Percentiles rank a stretch among this genome's conserved stretches.
Evolutionary conservation across 2,113 vertebrate genomes (phyloP).

Genomic region (Jacana jacana): DNA sequence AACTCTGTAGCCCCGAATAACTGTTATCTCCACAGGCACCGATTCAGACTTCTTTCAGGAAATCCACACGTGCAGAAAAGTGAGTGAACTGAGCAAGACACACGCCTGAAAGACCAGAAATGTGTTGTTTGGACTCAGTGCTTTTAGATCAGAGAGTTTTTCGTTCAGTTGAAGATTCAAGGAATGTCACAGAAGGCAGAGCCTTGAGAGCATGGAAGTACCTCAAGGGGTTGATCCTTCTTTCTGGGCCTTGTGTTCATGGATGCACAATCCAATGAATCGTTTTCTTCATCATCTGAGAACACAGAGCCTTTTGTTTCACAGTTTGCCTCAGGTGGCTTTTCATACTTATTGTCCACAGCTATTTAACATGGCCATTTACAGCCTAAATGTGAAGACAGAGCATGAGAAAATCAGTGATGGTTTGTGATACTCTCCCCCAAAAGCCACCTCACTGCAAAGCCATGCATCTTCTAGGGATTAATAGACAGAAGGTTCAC

Average conservation of each 20-base stretch:
- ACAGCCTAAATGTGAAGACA: slow-evolving; percentile 71
- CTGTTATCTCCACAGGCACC: not conserved
- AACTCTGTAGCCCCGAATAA: not conserved
- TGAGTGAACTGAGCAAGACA: not conserved
- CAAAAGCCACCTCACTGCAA: not conserved
- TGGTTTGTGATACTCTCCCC: not conserved
- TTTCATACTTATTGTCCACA: slow-evolving; percentile 70
- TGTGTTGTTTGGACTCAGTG: not conserved
- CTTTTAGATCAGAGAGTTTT: not conserved
- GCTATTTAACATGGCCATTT: slow-evolving; percentile 73
- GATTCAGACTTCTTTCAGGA: not conserved
- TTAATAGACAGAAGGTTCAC: slow-evolving; percentile 20
- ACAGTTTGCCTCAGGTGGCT: slow-evolving; percentile 62
- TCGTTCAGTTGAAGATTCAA: not conserved
- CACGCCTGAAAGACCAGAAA: not conserved
- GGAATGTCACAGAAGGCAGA: not conserved
- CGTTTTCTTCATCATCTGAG: slow-evolving; percentile 76
- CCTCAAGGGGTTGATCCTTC: slow-evolving; percentile 76
- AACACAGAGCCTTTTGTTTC: slow-evolving; percentile 70
- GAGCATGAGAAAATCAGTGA: slow-evolving; percentile 37
- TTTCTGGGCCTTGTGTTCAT: slow-evolving; percentile 64
- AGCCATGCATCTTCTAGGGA: slow-evolving; percentile 47
- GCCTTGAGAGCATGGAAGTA: slow-evolving; percentile 48
- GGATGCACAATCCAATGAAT: slow-evolving; percentile 69
- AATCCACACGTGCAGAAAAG: not conserved